phyloP scores from a whole-genome alignment of 2,888 invertebrate genomes.

The Trachelus iudaicus region DNA sequence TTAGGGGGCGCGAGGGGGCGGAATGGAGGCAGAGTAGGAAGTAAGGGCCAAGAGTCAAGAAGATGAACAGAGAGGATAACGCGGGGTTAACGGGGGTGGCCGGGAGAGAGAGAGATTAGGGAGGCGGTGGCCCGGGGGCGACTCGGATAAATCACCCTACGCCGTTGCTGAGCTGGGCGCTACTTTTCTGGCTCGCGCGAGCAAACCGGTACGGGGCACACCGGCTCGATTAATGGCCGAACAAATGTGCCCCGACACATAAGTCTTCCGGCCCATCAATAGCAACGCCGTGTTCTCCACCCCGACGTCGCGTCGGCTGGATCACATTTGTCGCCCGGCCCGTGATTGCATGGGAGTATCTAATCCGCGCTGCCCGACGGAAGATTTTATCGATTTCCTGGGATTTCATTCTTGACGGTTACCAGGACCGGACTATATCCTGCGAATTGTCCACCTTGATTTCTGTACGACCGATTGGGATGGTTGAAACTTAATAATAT shows the following conservation, averaged over 20 bases:
- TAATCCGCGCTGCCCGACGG: neutral
- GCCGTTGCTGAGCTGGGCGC: conserved; percentile 28
- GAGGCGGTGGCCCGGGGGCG: conserved; percentile 46
- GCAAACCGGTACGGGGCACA: conserved; percentile 16
- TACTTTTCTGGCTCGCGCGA: conserved; percentile 28
- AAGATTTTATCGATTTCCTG: neutral
- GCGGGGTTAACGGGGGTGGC: conserved; percentile 41
- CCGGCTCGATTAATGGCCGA: conserved; percentile 39
- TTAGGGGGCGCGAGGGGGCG: conserved; percentile 17
- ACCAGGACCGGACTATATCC: no score
- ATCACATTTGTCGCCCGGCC: conserved; percentile 14
- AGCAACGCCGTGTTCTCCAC: conserved; percentile 23
- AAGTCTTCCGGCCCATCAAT: conserved; percentile 41
- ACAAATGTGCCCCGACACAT: conserved; percentile 41
- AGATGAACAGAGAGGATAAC: conserved; percentile 46
- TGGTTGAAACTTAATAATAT: no score
- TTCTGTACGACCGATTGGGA: no score
- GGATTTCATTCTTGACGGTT: no score
- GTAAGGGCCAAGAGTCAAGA: conserved; percentile 42
- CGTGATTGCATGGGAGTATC: conserved; percentile 3
- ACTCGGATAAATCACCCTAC: conserved; percentile 46
- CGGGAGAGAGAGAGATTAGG: conserved; percentile 46
- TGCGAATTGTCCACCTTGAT: no score
- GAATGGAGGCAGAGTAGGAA: conserved; percentile 22
- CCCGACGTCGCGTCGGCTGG: conserved; percentile 12